Conservation (phyloP, 2,888 invertebrate species). For the Folsomia candida region DNA sequence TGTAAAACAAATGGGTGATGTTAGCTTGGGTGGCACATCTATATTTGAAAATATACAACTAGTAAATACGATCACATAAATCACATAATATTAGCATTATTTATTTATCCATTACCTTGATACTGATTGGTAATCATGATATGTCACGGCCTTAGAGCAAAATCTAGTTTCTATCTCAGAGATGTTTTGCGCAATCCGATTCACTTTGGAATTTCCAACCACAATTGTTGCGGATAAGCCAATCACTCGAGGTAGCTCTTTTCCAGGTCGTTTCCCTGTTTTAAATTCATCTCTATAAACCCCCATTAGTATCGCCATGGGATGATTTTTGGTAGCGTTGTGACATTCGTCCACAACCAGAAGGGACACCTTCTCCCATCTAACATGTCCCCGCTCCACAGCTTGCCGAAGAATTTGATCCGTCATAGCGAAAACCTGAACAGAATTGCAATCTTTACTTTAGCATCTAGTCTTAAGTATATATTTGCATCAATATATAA, state of each 20-base stretch:
- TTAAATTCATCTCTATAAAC: neutral
- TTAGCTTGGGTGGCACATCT: too few species aligned
- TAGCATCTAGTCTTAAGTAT: neutral
- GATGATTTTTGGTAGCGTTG: conserved; percentile 75
- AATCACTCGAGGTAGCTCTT: conserved; percentile 68
- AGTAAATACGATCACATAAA: too few species aligned
- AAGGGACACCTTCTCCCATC: neutral
- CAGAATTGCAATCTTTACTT: too few species aligned
- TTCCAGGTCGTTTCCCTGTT: too few species aligned
- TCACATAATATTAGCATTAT: too few species aligned
- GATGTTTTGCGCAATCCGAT: conserved; percentile 55
- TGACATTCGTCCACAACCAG: conserved; percentile 89
- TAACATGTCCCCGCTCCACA: neutral
- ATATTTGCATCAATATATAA: neutral
- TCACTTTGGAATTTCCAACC: conserved; percentile 59
- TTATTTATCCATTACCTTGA: too few species aligned
- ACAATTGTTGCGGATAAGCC: conserved; percentile 84
- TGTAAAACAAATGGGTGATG: too few species aligned
- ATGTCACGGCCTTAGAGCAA: conserved; percentile 69
- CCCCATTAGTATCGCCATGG: conserved; percentile 68
- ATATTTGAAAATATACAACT: too few species aligned
- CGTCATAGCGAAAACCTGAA: conserved; percentile 1
- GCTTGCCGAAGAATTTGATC: neutral
- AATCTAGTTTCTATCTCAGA: conserved; percentile 68
- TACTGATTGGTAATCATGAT: too few species aligned